Evolutionary conservation across 1,140 invertebrate species (phyloP), one percentile per base, ranked within the genome.

Genomic region (Orchesella cincta): DNA sequence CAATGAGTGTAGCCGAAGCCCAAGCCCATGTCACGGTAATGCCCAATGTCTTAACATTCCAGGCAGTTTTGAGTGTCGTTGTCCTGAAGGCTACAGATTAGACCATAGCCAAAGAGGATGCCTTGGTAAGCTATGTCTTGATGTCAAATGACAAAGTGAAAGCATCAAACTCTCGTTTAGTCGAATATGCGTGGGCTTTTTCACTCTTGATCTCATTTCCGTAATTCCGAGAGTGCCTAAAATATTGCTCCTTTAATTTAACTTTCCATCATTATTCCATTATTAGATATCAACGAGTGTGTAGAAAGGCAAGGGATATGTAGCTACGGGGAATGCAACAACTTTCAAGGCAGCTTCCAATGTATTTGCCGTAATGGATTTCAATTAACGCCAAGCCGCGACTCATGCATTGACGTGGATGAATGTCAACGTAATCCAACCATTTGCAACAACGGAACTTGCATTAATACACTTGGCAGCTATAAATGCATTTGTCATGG

Each of bases 391-490:
- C 85, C 88, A 0, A 84, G 87, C 28, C 82, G 90, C 20, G 90
- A 90, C 77, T 88, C 86, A 1, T 93, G 92, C 83, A 87, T 92
- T 14, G 93, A 94, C 83, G 87, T 93, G 23, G 92, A 94, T 83
- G 93, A 94, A 85, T 94, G 93, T 83, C 83, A 85, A 23, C 85
- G 90, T 16, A 90, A 90, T 85, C 89, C 89, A 0, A 90, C 89
- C 79, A 89, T 93, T 64, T 93, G 92, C 83, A 91, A 92, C 81
- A 93, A 93, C 84, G 93, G 93, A n/a, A 93, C 91, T 0, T 96
- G 94, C 84, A 86, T 93, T 29, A 94, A 94, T 83, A 89, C 89
- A 3, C 86, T 90, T 57, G 93, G 93, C 1, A 90, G 89, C 18
- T 95, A 93, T 86, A 89, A 90, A 75, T 73, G 73, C 31, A 89